Percentiles rank a stretch among this genome's conserved stretches.
phyloP scores from a whole-genome alignment of 2,888 invertebrate species.

The Latrodectus hesperus region DNA sequence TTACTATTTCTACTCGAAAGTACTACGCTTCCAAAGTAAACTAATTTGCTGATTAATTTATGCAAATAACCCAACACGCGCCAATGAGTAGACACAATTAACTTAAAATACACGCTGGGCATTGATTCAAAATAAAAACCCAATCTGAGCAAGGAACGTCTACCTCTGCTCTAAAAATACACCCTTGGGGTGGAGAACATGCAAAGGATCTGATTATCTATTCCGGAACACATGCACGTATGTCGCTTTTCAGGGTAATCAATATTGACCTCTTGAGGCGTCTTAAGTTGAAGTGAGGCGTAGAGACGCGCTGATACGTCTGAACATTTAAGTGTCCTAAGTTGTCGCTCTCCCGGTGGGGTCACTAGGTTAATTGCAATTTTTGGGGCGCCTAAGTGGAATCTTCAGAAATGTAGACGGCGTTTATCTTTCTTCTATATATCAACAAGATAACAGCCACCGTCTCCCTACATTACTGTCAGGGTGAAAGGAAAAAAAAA shows the following conservation, averaged over 20 bases:
- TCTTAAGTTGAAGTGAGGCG: conserved; percentile 8
- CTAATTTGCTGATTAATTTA: too few relatives aligned
- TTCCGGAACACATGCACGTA: conserved; percentile 37
- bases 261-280: conserved; percentile 35
- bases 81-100: too few relatives aligned
- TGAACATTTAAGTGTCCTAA: conserved; percentile 4
- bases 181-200: conserved; percentile 29
- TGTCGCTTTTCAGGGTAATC: conserved; percentile 20
- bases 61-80: too few relatives aligned
- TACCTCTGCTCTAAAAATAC: conserved; percentile 45
- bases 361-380: conserved; percentile 59
- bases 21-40: too few relatives aligned
- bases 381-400: conserved; percentile 15
- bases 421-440: too few relatives aligned
- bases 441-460: too few relatives aligned
- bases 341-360: conserved; percentile 17
- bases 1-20: too few relatives aligned
- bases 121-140: background rate
- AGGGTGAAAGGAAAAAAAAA: too few relatives aligned
- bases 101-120: too few relatives aligned
- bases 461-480: too few relatives aligned
- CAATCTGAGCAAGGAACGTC: background rate
- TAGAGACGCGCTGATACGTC: conserved; percentile 5
- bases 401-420: background rate
- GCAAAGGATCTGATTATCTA: conserved; percentile 49